A percentile compares a stretch with the other conserved stretches of the same genome.
These are phyloP conservation scores for Drosophila takahashii DNA, from an alignment of 1,140 invertebrate species.

Conservation along the genomic window DNA sequence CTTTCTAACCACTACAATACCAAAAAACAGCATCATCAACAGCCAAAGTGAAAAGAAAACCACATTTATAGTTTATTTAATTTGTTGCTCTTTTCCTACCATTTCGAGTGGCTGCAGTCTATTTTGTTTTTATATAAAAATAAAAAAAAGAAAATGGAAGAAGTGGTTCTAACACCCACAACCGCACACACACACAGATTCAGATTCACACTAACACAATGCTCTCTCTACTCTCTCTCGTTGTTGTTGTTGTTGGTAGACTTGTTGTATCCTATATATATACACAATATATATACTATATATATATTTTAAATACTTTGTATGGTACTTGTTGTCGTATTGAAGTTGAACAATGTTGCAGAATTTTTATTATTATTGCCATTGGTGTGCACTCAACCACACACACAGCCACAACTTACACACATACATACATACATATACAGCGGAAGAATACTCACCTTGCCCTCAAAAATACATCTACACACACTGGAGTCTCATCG, in stretches of 20 bases:
- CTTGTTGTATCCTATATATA: conserved; percentile 59
- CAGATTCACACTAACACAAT: conserved; percentile 21
- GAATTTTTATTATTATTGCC: conserved; percentile 73
- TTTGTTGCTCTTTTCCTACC: background rate
- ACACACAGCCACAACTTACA: conserved; percentile 33
- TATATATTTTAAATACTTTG: conserved; percentile 59
- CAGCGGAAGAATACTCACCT: conserved; percentile 17
- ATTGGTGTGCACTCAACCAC: conserved; percentile 74
- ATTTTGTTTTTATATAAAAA: conserved; percentile 25
- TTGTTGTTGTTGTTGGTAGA: conserved; percentile 66
- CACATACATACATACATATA: conserved; percentile 33
- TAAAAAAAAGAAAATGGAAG: background rate
- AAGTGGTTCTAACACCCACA: conserved; percentile 17
- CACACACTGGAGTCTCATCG: conserved; percentile 27
- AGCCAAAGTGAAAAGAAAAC: conserved; percentile 31
- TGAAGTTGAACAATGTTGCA: conserved; percentile 67
- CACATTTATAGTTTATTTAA: conserved; percentile 16
- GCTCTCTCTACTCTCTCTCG: conserved; percentile 55
- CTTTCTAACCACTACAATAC: conserved; percentile 30
- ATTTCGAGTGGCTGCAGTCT: conserved; percentile 9
- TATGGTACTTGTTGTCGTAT: conserved; percentile 71
- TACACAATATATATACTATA: conserved; percentile 42
- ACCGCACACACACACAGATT: conserved; percentile 13
- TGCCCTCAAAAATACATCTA: conserved; percentile 14
- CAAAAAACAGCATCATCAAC: conserved; percentile 28